These are phyloP conservation scores for Ptyas mucosa DNA, from an alignment of 2,113 vertebrate genomes.

Conservation along the genomic window DNA sequence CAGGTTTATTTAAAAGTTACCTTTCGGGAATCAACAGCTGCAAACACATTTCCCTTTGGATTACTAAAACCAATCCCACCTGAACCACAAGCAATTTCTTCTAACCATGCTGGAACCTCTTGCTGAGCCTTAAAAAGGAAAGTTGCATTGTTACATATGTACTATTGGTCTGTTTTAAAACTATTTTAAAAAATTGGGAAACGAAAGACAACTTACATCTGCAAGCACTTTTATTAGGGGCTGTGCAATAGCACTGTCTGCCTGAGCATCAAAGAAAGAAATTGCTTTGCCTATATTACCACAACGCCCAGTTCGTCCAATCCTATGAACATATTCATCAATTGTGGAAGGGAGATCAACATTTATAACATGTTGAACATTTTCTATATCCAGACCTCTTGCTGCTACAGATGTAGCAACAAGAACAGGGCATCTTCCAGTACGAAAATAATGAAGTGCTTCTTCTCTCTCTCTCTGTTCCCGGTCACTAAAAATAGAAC, in stretches of 20 bases:
- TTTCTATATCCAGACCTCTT: conserved; percentile 90
- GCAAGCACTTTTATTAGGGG: conserved; percentile 82
- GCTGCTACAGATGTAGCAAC: conserved; percentile 94
- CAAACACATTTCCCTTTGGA: conserved; percentile 57
- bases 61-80: conserved; percentile 47
- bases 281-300: conserved; percentile 87
- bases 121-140: conserved; percentile 82
- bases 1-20: conserved; percentile 58
- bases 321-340: conserved; percentile 93
- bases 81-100: conserved; percentile 76
- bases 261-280: conserved; percentile 80
- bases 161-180: neutral
- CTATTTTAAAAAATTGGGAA: neutral
- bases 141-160: neutral
- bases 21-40: conserved; percentile 74
- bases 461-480: conserved; percentile 87
- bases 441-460: conserved; percentile 84
- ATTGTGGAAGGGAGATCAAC: conserved; percentile 87
- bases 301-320: conserved; percentile 92
- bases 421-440: conserved; percentile 82
- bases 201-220: conserved; percentile 73
- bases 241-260: conserved; percentile 74
- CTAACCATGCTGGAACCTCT: conserved; percentile 87
- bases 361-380: conserved; percentile 92
- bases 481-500: conserved; percentile 76